These are phyloP conservation scores for Daphoenositta chrysoptera DNA, from an alignment of 2,113 vertebrate genomes.

Conservation along the genomic window DNA sequence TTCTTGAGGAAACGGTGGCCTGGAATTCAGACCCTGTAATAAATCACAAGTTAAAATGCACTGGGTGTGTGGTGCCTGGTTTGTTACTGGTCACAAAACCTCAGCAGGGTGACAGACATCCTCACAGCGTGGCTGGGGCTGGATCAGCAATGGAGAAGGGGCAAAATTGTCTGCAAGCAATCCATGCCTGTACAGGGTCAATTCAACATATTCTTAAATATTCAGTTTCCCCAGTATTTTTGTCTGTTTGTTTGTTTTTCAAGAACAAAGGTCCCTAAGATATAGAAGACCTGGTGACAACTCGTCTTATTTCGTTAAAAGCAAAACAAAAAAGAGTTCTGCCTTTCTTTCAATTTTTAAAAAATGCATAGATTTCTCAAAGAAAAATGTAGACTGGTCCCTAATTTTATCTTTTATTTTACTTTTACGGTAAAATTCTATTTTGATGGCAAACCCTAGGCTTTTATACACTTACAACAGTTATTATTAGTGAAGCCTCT, in stretches of 20 bases:
- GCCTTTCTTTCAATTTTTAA: not conserved
- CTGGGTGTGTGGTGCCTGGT: not conserved
- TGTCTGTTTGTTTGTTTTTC: not conserved
- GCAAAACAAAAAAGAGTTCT: not conserved
- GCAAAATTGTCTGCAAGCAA: not conserved
- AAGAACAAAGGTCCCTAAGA: not conserved
- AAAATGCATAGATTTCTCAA: rapidly evolving
- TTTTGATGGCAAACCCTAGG: not conserved
- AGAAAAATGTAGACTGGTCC: not conserved
- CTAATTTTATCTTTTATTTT: not conserved
- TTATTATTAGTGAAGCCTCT: not conserved
- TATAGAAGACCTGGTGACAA: not conserved
- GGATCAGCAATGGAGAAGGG: not conserved
- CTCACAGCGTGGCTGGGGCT: not conserved
- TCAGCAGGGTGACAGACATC: not conserved
- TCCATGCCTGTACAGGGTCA: not conserved
- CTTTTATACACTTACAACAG: not conserved
- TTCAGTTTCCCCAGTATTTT: not conserved
- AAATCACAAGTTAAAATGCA: not conserved
- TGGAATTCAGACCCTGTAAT: not conserved
- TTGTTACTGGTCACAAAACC: not conserved
- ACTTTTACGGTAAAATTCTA: not conserved
- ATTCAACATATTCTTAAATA: not conserved
- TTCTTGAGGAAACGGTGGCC: constrained; percentile 5
- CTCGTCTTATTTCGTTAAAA: not conserved